These are phyloP conservation scores for Bryconaethiops microstoma DNA, from an alignment of 2,797 vertebrate species.

Conservation along the genomic window DNA sequence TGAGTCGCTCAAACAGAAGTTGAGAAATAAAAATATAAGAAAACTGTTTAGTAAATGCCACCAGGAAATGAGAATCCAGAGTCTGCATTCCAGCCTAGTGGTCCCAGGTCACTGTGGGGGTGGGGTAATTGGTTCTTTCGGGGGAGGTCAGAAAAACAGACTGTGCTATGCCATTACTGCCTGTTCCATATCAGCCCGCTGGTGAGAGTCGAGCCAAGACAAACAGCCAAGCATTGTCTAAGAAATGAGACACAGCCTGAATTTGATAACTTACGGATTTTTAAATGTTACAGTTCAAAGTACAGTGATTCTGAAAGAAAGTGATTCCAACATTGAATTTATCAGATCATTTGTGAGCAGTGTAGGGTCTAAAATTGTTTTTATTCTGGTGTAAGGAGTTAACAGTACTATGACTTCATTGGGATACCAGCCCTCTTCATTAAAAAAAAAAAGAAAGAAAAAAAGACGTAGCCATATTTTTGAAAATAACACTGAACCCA, in stretches of 20 bases:
- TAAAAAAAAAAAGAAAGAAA: conserved; percentile 5
- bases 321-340: background rate
- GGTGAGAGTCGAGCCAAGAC: conserved; percentile 50
- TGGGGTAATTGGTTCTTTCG: background rate
- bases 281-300: background rate
- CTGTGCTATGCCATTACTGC: conserved; percentile 48
- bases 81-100: conserved; percentile 63
- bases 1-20: background rate
- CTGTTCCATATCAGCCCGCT: conserved; percentile 55
- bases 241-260: background rate
- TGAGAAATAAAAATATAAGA: background rate
- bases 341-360: background rate
- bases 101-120: conserved; percentile 39
- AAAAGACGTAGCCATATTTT: conserved; percentile 47
- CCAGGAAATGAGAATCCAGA: conserved; percentile 28
- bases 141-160: conserved; percentile 16
- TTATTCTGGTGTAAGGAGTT: background rate
- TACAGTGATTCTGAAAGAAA: background rate
- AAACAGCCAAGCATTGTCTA: conserved; percentile 42
- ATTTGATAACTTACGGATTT: background rate
- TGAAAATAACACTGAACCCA: conserved; percentile 37
- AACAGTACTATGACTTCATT: conserved; percentile 38
- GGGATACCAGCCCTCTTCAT: background rate
- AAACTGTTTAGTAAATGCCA: conserved; percentile 2
- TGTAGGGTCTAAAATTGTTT: background rate